Conservation (phyloP, 2,888 invertebrate genomes). For the Brachypalpus laphriformis region DNA sequence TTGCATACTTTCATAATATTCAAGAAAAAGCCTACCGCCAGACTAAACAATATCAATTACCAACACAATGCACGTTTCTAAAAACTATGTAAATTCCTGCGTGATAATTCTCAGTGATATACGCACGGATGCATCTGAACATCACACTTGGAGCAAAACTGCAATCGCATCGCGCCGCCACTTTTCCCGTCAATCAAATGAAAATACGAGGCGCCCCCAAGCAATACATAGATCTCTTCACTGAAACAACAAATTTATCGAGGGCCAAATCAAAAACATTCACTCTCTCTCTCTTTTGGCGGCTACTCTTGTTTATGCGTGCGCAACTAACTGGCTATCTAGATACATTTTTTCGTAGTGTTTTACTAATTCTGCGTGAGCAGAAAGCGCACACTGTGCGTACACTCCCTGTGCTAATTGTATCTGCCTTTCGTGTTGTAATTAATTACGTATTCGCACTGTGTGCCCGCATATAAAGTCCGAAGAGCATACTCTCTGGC, state of each 20-base stretch:
- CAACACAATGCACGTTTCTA: not conserved
- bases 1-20: not conserved
- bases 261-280: constrained; percentile 58
- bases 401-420: constrained; percentile 61
- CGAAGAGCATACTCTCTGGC: constrained; percentile 54
- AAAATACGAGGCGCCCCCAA: constrained; percentile 61
- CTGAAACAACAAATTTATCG: constrained; percentile 52
- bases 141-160: constrained; percentile 22
- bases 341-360: constrained; percentile 24
- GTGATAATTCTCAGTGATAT: constrained; percentile 20
- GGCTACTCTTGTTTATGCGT: constrained; percentile 53
- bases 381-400: constrained; percentile 36
- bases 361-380: constrained; percentile 63
- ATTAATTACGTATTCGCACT: constrained; percentile 74
- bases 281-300: constrained; percentile 11
- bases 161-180: constrained; percentile 26
- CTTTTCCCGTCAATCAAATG: constrained; percentile 70
- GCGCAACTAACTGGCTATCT: constrained; percentile 48
- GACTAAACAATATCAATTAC: not conserved
- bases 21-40: not conserved
- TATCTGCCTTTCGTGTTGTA: constrained; percentile 50
- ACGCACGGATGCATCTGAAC: constrained; percentile 45
- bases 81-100: not conserved
- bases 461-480: constrained; percentile 46
- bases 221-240: constrained; percentile 42